Evolutionary conservation across 1,140 invertebrate species (phyloP).

Genomic region (Bombyx mandarina): DNA sequence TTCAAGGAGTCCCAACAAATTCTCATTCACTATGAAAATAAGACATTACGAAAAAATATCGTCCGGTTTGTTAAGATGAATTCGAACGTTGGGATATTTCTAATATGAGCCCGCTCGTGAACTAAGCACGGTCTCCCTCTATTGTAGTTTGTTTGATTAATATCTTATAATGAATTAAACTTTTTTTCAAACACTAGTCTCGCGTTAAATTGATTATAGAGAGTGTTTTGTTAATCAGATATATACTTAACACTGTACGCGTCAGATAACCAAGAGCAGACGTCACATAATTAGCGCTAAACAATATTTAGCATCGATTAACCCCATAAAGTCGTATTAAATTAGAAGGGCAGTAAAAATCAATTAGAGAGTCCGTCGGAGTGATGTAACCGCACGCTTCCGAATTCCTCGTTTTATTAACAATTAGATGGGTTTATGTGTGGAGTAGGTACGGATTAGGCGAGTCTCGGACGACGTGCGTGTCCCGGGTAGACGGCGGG

Average conservation of each 20-base stretch:
- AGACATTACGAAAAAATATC: slow-evolving; percentile 53
- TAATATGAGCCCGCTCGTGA: slow-evolving; percentile 38
- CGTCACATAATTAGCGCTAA: slow-evolving; percentile 40
- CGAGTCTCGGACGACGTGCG: slow-evolving; percentile 43
- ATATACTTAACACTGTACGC: neutral
- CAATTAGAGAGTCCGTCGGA: slow-evolving; percentile 46
- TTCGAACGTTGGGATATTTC: slow-evolving; percentile 34
- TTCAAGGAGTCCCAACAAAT: slow-evolving; percentile 61
- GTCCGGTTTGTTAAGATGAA: slow-evolving; percentile 45
- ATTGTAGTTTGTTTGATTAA: slow-evolving; percentile 40
- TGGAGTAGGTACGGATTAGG: slow-evolving; percentile 58
- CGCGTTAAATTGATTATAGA: too few species aligned
- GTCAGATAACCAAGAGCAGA: slow-evolving; percentile 18
- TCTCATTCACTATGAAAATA: slow-evolving; percentile 62
- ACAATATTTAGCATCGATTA: slow-evolving; percentile 44
- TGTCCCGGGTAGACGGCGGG: slow-evolving; percentile 35
- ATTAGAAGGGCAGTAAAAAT: slow-evolving; percentile 52
- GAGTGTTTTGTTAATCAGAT: too few species aligned
- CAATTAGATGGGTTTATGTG: slow-evolving; percentile 66
- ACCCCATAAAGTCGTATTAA: slow-evolving; percentile 32
- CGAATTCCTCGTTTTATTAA: slow-evolving; percentile 61
- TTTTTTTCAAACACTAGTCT: neutral
- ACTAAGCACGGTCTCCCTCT: slow-evolving; percentile 29
- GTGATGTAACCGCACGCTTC: slow-evolving; percentile 60
- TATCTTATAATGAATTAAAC: neutral